Evolutionary conservation across 2,888 invertebrate species (phyloP).

Genomic region (Aphelenchoides bicaudatus): DNA sequence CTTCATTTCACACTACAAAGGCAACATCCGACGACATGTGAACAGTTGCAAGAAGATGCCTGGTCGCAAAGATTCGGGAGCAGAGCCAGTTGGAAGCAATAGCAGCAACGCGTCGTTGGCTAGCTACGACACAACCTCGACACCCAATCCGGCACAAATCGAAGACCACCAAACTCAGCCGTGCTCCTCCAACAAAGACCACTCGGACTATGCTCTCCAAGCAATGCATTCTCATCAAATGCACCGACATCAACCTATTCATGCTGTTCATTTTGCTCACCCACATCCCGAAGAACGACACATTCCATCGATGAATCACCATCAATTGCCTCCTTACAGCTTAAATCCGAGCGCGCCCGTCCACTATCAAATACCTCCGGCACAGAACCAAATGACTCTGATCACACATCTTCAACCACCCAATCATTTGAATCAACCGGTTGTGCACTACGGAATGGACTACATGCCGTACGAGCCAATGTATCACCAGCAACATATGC

Average conservation of each 20-base stretch:
- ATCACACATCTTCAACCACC: not conserved
- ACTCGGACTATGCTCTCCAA: not conserved
- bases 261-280: slow-evolving; percentile 11
- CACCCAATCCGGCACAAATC: slow-evolving; percentile 6
- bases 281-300: not conserved
- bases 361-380: not conserved
- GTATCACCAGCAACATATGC: slow-evolving; percentile 21
- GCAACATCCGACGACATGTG: slow-evolving; percentile 34
- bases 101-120: slow-evolving; percentile 9
- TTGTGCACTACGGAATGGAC: slow-evolving; percentile 3
- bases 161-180: too few relatives aligned
- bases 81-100: slow-evolving; percentile 8
- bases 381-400: not conserved
- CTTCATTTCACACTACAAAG: slow-evolving; percentile 55
- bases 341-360: too few relatives aligned
- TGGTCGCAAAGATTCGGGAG: slow-evolving; percentile 19
- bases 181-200: slow-evolving; percentile 10
- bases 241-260: slow-evolving; percentile 1
- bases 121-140: slow-evolving; percentile 9
- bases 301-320: not conserved
- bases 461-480: slow-evolving; percentile 4
- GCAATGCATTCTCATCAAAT: not conserved
- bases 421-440: not conserved
- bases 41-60: slow-evolving; percentile 33
- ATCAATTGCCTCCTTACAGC: not conserved